Evolutionary conservation across 2,113 vertebrate genomes (phyloP).

Genomic region (Phaethornis superciliosus): DNA sequence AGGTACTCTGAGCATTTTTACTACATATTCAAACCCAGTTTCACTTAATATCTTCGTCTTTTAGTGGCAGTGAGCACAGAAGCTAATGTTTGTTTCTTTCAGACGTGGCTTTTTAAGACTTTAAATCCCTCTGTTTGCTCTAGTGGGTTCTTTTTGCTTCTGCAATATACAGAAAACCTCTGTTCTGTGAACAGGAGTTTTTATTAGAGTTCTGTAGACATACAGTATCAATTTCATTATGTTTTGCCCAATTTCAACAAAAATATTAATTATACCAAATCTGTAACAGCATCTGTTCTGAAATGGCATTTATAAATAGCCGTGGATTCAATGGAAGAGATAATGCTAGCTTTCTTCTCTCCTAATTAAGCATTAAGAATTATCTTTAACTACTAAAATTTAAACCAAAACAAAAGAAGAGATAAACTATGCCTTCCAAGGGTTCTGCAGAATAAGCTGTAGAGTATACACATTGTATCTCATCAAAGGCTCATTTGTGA

Average conservation of each 20-base stretch:
- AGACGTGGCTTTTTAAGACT: background rate
- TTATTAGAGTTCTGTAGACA: background rate
- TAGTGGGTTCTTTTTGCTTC: background rate
- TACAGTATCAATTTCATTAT: background rate
- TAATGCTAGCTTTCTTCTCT: background rate
- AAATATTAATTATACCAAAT: background rate
- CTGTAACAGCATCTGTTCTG: background rate
- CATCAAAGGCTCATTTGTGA: background rate
- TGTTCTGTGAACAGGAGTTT: background rate
- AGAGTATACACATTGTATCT: background rate
- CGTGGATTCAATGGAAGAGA: background rate
- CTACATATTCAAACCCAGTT: background rate
- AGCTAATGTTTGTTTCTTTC: background rate
- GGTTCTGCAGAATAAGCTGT: background rate
- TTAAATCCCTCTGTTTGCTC: background rate
- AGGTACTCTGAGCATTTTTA: background rate
- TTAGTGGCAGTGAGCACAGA: background rate
- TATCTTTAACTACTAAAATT: background rate
- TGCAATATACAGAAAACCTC: background rate
- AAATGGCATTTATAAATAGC: background rate
- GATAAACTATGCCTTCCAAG: background rate
- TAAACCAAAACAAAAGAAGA: background rate
- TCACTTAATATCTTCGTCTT: background rate
- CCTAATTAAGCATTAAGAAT: background rate
- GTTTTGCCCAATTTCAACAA: background rate